Evolutionary conservation across 2,797 vertebrate genomes (phyloP), one percentile per base, ranked within the genome.

Genomic region (Malurus leucopterus): DNA sequence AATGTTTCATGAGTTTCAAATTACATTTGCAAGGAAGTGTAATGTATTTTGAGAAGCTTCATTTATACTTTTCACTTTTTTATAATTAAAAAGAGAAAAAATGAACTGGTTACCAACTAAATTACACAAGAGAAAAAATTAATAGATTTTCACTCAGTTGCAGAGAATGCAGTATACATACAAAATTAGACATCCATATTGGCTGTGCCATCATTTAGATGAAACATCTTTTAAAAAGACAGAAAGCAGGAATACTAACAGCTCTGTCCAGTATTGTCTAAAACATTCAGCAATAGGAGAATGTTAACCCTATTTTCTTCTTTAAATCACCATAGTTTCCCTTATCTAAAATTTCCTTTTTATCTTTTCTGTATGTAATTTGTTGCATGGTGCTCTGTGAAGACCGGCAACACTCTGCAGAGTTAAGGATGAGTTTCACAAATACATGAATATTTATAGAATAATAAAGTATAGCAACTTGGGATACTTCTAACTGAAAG

Each of bases 1-100:
- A 94, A 95, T 85, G n/a, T 95, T 96, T 95, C 64, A 93, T 70
- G 64, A 93, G 63, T 64, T 95, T 89, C 86, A 91, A 92, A 94
- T 93, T 94, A 91, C 86, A 91, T 90, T 95, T 95, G 69, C 51
- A 93, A 75, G 51, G 77, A 64, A 87, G 22, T 58, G 26, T 38
- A 78, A 95, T 93, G 86, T 69, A 91, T 90, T 92, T 93, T 81
- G 70, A 92, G 85, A 61, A 85, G 57, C 22, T 91, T 93, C 77
- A 95, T 93, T 95, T 94, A 93, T 78, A 86, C 24, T 80, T 88
- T 65, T 76, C 67, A 84, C 8, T 53, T 88, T 78, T 83, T 91
- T 75, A 83, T 94, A 95, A 94, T 93, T 94, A 90, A 90, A 86
- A 91, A 88, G 72, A 32, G 11, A 71, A 89, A 94, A 94, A 89